Evolutionary conservation across 2,888 invertebrate species (phyloP).

Genomic region (Liodrosophila aerea): DNA sequence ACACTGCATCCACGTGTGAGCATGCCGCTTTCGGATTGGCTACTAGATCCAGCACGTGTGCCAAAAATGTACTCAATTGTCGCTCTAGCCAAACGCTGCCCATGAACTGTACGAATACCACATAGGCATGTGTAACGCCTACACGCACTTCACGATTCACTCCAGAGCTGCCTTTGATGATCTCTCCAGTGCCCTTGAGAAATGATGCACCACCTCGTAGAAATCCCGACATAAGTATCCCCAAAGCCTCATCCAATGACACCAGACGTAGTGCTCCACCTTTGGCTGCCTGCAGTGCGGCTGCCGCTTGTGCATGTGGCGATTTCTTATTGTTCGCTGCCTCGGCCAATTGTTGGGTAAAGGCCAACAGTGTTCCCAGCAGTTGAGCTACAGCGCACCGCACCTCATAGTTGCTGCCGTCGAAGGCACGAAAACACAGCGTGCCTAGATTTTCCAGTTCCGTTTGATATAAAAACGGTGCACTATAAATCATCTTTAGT

Average conservation of each 20-base stretch:
- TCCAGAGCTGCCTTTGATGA: constrained; percentile 96
- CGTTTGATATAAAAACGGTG: constrained; percentile 91
- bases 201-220: constrained; percentile 96
- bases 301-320: constrained; percentile 46
- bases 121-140: constrained; percentile 98
- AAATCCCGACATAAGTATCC: constrained; percentile 96
- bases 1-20: constrained; percentile 98
- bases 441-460: constrained; percentile 96
- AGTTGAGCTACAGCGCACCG: constrained; percentile 95
- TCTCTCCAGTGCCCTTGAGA: constrained; percentile 95
- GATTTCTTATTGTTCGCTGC: constrained; percentile 81
- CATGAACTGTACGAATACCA: constrained; percentile 95
- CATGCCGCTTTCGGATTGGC: constrained; percentile 97
- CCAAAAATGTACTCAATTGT: constrained; percentile 92
- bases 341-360: constrained; percentile 89
- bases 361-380: constrained; percentile 87
- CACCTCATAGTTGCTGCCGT: constrained; percentile 95
- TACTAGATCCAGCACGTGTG: constrained; percentile 95
- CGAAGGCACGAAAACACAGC: constrained; percentile 94
- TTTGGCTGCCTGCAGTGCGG: constrained; percentile 65
- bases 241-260: constrained; percentile 94
- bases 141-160: constrained; percentile 98
- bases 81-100: constrained; percentile 97
- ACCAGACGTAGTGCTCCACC: constrained; percentile 83
- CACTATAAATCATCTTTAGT: constrained; percentile 93